These are phyloP conservation scores for Drosophila macrospina DNA, from an alignment of 2,888 invertebrate genomes.

Conservation along the genomic window DNA sequence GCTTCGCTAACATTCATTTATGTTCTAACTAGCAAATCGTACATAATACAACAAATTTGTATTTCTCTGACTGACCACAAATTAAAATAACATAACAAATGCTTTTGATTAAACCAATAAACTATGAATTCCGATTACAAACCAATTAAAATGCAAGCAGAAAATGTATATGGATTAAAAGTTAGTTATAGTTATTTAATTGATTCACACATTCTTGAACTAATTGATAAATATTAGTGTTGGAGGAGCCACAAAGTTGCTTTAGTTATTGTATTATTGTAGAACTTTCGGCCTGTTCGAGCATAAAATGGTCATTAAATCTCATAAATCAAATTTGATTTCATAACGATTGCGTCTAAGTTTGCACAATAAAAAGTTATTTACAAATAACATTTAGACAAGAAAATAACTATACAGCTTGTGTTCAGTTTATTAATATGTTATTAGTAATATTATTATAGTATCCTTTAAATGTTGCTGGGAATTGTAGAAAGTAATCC, in stretches of 20 bases:
- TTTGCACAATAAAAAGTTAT: too few relatives aligned
- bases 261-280: too few relatives aligned
- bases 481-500: too few relatives aligned
- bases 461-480: too few relatives aligned
- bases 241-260: not conserved
- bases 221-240: not conserved
- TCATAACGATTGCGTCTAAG: too few relatives aligned
- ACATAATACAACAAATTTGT: not conserved
- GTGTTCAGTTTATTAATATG: too few relatives aligned
- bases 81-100: not conserved
- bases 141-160: constrained; percentile 1
- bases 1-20: constrained; percentile 2
- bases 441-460: too few relatives aligned
- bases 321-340: too few relatives aligned
- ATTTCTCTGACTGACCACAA: constrained; percentile 2
- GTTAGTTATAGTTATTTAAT: constrained; percentile 5
- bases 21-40: not conserved
- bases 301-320: too few relatives aligned
- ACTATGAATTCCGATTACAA: not conserved
- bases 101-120: constrained; percentile 10
- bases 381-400: too few relatives aligned
- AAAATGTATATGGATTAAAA: constrained; percentile 3
- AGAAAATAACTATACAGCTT: too few relatives aligned
- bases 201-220: constrained; percentile 1
- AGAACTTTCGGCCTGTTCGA: too few relatives aligned